A percentile compares a stretch with the other conserved stretches of the same genome.
Evolutionary conservation across 1,140 invertebrate genomes (phyloP).

Genomic region (Bacillus rossius): DNA sequence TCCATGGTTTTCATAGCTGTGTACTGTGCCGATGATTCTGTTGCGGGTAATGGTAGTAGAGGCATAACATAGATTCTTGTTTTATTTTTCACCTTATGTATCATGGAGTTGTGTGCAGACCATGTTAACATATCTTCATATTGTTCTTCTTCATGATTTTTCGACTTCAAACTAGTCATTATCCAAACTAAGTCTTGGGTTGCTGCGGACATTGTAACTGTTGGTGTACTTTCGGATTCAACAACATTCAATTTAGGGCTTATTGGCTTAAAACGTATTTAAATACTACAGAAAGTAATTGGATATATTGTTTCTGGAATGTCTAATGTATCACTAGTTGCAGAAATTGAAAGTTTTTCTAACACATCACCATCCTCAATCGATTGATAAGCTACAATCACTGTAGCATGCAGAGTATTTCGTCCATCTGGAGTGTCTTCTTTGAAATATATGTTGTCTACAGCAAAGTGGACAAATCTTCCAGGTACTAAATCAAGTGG

Average conservation of each 20-base stretch:
- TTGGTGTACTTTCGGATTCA: background rate
- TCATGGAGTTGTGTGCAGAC: constrained; percentile 2
- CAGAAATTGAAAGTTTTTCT: background rate
- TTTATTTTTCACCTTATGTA: constrained; percentile 5
- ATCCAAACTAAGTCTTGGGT: constrained; percentile 9
- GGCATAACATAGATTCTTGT: background rate
- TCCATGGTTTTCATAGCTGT: constrained; percentile 3
- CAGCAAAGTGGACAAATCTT: background rate
- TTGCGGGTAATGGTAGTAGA: background rate
- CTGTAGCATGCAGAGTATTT: constrained; percentile 5
- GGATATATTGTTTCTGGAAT: no score
- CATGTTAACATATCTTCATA: constrained; percentile 5
- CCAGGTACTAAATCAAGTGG: background rate
- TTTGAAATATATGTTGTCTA: constrained; percentile 8
- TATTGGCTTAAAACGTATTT: no score
- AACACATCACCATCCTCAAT: constrained; percentile 5
- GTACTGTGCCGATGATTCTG: constrained; percentile 5
- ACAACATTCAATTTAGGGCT: no score
- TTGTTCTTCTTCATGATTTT: background rate
- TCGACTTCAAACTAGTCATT: background rate
- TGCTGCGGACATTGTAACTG: background rate
- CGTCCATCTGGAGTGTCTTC: background rate
- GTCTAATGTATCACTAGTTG: background rate
- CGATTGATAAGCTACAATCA: constrained; percentile 2
- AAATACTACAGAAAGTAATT: no score